Percentiles rank a stretch among this genome's conserved stretches.
These are phyloP conservation scores for Telmatherina bonti DNA, from an alignment of 2,797 vertebrate genomes.

Conservation along the genomic window DNA sequence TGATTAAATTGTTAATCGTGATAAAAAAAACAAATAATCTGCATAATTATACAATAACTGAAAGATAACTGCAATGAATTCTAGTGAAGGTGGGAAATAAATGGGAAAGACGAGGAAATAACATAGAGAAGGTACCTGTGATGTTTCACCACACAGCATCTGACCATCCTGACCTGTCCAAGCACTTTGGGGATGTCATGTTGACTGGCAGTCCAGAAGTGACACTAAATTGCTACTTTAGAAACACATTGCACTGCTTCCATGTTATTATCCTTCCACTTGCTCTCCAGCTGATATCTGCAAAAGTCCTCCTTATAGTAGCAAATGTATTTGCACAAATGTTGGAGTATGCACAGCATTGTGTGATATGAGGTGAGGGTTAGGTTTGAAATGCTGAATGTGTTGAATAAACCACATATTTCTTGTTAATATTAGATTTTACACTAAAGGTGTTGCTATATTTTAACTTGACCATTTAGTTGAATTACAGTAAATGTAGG, in stretches of 20 bases:
- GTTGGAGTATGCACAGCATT: slow-evolving; percentile 1
- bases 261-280: slow-evolving; percentile 69
- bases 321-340: slow-evolving; percentile 24
- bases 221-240: slow-evolving; percentile 70
- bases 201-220: slow-evolving; percentile 68
- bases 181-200: slow-evolving; percentile 37
- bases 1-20: too few species aligned
- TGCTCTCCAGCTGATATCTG: slow-evolving; percentile 34
- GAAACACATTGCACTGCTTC: slow-evolving; percentile 53
- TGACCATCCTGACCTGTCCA: slow-evolving; percentile 28
- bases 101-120: not conserved
- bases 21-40: too few species aligned
- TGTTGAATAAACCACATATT: not conserved
- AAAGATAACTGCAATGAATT: not conserved
- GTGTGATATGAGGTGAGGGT: not conserved
- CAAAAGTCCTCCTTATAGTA: slow-evolving; percentile 23
- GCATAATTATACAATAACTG: not conserved
- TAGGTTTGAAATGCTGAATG: not conserved
- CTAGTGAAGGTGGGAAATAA: not conserved
- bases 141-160: slow-evolving; percentile 34
- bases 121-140: slow-evolving; percentile 4
- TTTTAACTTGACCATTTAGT: not conserved
- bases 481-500: not conserved
- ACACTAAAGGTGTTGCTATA: not conserved
- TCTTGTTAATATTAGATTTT: not conserved